Conservation (phyloP, 2,888 invertebrate genomes). For the Philhelius pedissequus region DNA sequence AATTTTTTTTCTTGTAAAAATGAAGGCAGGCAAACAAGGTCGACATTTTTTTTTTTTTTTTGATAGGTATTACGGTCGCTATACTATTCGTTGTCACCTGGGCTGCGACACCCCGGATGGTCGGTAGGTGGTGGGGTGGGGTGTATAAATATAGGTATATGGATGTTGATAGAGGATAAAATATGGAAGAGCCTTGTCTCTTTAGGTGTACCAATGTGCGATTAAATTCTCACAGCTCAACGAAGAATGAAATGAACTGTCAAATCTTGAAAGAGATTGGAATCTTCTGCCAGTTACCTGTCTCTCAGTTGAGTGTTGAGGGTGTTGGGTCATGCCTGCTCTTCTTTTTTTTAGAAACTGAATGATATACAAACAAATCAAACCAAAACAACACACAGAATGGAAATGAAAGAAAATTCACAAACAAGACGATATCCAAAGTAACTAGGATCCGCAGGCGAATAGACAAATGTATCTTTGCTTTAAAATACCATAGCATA, state of each 20-base stretch:
- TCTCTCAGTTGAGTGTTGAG: neutral
- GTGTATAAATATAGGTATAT: neutral
- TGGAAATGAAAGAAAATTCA: conserved; percentile 43
- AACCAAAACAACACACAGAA: conserved; percentile 30
- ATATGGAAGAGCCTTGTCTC: conserved; percentile 17
- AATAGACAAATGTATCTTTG: conserved; percentile 61
- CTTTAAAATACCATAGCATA: no score
- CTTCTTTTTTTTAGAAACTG: neutral
- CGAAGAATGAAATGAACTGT: conserved; percentile 69
- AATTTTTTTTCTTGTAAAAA: conserved; percentile 19
- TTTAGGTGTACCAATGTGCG: conserved; percentile 52
- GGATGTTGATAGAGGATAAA: neutral
- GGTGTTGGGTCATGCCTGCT: neutral
- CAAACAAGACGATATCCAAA: conserved; percentile 49
- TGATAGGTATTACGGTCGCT: conserved; percentile 41
- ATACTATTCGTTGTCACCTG: conserved; percentile 50
- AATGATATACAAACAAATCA: conserved; percentile 30
- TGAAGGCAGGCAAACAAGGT: conserved; percentile 43
- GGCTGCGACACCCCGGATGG: no score
- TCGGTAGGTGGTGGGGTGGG: conserved; percentile 8
- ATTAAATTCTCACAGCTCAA: conserved; percentile 68
- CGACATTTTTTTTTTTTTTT: conserved; percentile 34
- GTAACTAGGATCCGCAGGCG: conserved; percentile 23
- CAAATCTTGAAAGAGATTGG: conserved; percentile 68
- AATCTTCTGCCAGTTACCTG: conserved; percentile 57